Conservation (phyloP, 2,797 vertebrate genomes). For the Enteromius paludinosus region DNA sequence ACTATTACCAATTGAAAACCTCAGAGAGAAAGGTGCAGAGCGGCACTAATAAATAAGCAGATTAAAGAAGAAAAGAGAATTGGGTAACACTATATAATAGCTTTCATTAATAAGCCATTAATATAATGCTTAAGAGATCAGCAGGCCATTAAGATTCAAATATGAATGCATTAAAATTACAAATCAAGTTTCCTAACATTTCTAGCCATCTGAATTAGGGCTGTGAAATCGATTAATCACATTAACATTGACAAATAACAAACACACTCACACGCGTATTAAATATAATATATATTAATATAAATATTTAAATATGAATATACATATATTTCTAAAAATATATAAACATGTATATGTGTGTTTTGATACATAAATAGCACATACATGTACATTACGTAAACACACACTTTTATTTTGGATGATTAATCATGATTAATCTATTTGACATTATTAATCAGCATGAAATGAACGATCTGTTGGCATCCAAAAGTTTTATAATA, state of each 20-base stretch:
- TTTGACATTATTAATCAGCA: background rate
- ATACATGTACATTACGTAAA: background rate
- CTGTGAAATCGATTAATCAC: background rate
- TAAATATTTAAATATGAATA: no score
- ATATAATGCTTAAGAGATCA: background rate
- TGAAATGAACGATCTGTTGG: background rate
- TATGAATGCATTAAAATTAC: background rate
- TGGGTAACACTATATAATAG: background rate
- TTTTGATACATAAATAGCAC: background rate
- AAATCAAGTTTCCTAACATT: background rate
- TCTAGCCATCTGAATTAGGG: background rate
- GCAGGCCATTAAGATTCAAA: background rate
- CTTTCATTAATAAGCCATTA: background rate
- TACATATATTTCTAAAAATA: no score
- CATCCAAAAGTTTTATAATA: background rate
- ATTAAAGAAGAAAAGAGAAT: slow-evolving; percentile 10
- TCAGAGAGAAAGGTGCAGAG: slow-evolving; percentile 30
- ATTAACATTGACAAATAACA: no score
- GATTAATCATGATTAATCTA: background rate
- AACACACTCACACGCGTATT: no score
- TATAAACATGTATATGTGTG: background rate
- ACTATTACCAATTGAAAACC: slow-evolving; percentile 25
- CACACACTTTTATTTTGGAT: background rate
- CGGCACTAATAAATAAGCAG: slow-evolving; percentile 4
- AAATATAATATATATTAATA: no score